phyloP scores from a whole-genome alignment of 2,888 invertebrate genomes.

The Eupsilia transversa region DNA sequence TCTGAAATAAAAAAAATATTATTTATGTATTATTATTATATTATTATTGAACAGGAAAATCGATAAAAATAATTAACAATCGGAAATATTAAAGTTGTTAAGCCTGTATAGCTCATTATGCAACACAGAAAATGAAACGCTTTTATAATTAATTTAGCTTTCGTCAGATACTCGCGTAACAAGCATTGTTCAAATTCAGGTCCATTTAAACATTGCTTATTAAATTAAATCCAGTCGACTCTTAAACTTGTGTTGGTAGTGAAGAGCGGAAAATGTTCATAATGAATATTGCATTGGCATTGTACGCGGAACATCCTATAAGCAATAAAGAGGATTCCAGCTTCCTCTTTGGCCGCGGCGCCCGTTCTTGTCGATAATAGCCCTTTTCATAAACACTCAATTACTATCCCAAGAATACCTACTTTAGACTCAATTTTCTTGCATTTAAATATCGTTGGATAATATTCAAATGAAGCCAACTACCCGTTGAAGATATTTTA shows the following conservation, averaged over 20 bases:
- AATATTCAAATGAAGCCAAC: slow-evolving; percentile 40
- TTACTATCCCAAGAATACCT: slow-evolving; percentile 34
- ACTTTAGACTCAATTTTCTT: slow-evolving; percentile 34
- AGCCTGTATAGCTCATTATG: slow-evolving; percentile 24
- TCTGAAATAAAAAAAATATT: too few species aligned
- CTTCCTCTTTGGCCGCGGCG: neutral
- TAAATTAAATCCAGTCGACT: slow-evolving; percentile 36
- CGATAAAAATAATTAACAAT: slow-evolving; percentile 43
- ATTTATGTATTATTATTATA: too few species aligned
- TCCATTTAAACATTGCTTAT: slow-evolving; percentile 34
- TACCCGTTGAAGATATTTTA: slow-evolving; percentile 37
- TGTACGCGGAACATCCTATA: slow-evolving; percentile 30
- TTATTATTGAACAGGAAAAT: slow-evolving; percentile 33
- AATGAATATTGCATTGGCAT: slow-evolving; percentile 36
- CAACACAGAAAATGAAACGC: slow-evolving; percentile 40
- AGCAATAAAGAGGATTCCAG: slow-evolving; percentile 17
- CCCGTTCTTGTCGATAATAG: slow-evolving; percentile 35
- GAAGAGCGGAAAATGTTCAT: slow-evolving; percentile 34
- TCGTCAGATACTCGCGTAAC: slow-evolving; percentile 37
- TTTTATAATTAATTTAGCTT: slow-evolving; percentile 42
- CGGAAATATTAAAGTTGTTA: slow-evolving; percentile 32
- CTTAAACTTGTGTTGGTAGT: slow-evolving; percentile 24
- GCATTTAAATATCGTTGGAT: slow-evolving; percentile 34
- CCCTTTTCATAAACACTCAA: slow-evolving; percentile 44
- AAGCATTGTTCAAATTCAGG: slow-evolving; percentile 32